A percentile compares a stretch with the other conserved stretches of the same genome.
Conservation (phyloP, 2,797 vertebrate species). For the Salarias fasciatus region DNA sequence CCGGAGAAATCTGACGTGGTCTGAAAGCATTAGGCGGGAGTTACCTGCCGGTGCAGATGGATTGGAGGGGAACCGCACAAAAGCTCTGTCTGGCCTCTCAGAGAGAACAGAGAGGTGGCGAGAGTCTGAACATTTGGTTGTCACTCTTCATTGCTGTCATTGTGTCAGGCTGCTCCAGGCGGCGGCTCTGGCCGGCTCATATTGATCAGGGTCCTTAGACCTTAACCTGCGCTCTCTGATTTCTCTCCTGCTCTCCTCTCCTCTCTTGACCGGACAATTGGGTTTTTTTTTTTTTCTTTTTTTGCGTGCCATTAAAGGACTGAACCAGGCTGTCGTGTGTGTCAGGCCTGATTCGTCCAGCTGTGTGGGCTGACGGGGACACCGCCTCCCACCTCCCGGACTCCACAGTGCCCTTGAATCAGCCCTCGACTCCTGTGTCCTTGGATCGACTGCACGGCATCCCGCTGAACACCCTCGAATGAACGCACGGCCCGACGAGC, state of each 20-base stretch:
- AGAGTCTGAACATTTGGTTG: slow-evolving; percentile 56
- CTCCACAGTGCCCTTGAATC: slow-evolving; percentile 66
- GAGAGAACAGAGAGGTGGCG: slow-evolving; percentile 41
- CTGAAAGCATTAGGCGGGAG: slow-evolving; percentile 47
- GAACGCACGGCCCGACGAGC: slow-evolving; percentile 51
- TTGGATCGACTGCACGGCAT: slow-evolving; percentile 61
- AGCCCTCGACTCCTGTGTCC: slow-evolving; percentile 61
- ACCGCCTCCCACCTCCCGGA: slow-evolving; percentile 44
- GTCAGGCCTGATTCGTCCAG: slow-evolving; percentile 67
- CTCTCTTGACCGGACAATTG: slow-evolving; percentile 23
- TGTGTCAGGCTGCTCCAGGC: slow-evolving; percentile 61
- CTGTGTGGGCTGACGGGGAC: slow-evolving; percentile 52
- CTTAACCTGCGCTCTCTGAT: slow-evolving; percentile 56
- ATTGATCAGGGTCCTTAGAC: slow-evolving; percentile 63
- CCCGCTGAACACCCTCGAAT: slow-evolving; percentile 62
- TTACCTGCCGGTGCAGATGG: slow-evolving; percentile 40
- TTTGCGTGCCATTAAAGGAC: slow-evolving; percentile 32
- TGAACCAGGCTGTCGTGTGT: slow-evolving; percentile 33
- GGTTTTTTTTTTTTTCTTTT: slow-evolving; percentile 23
- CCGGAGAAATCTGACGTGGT: slow-evolving; percentile 54
- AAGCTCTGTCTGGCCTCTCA: slow-evolving; percentile 33
- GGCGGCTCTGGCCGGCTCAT: slow-evolving; percentile 55
- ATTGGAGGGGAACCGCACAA: slow-evolving; percentile 42
- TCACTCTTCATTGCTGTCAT: slow-evolving; percentile 71
- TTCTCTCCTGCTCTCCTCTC: slow-evolving; percentile 19